Conservation (phyloP, 2,113 vertebrate genomes). For the Amazona guildingii region DNA sequence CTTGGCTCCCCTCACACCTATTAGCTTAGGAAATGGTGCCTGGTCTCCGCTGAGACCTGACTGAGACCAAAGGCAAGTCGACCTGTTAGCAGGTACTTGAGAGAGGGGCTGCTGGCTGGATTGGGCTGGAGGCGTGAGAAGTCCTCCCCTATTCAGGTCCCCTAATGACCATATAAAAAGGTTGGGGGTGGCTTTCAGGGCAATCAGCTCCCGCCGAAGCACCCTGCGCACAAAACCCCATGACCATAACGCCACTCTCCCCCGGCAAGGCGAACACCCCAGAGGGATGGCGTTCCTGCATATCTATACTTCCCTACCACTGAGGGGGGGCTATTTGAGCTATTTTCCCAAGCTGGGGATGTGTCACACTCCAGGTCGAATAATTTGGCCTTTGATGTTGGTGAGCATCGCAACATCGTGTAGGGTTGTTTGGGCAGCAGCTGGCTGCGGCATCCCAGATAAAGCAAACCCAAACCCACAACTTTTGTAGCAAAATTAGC, state of each 20-base stretch:
- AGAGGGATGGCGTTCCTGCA: neutral
- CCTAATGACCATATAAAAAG: constrained; percentile 86
- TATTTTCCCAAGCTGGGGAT: neutral
- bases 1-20: constrained; percentile 42
- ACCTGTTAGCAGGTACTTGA: constrained; percentile 90
- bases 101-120: constrained; percentile 58
- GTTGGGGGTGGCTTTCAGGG: constrained; percentile 72
- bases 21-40: constrained; percentile 77
- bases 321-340: neutral
- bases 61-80: constrained; percentile 82
- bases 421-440: neutral
- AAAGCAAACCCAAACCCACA: neutral
- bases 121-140: constrained; percentile 70
- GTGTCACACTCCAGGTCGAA: neutral
- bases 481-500: neutral
- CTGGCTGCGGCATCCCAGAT: neutral
- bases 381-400: constrained; percentile 48
- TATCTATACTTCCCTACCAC: constrained; percentile 16
- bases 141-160: constrained; percentile 58
- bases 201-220: constrained; percentile 59
- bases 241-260: neutral
- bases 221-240: neutral
- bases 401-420: neutral
- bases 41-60: constrained; percentile 61
- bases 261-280: neutral